Conservation (phyloP, 2,113 vertebrate species). For the Bettongia penicillata region DNA sequence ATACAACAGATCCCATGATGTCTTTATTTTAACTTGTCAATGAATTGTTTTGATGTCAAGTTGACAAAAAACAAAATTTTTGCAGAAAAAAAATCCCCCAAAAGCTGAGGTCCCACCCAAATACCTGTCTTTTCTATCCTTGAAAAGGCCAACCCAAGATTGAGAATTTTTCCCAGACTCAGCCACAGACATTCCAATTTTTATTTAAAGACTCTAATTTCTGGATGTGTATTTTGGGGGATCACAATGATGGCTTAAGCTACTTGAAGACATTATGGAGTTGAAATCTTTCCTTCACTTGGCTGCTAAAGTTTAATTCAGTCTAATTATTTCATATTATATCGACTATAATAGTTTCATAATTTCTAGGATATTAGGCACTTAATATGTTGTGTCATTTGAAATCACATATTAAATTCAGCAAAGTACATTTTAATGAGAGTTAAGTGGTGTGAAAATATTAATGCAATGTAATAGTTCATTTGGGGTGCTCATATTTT, state of each 20-base stretch:
- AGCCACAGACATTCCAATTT: conserved; percentile 51
- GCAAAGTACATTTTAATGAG: conserved; percentile 92
- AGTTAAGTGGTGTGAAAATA: conserved; percentile 87
- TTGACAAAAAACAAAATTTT: not conserved
- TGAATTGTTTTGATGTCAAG: not conserved
- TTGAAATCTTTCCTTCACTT: conserved; percentile 80
- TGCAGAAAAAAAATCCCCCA: not conserved
- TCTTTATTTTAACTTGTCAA: conserved; percentile 21
- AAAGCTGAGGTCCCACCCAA: not conserved
- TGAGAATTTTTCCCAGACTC: conserved; percentile 8
- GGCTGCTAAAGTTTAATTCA: conserved; percentile 83
- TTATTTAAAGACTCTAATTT: conserved; percentile 78
- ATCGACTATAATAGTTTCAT: conserved; percentile 86
- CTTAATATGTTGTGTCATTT: conserved; percentile 91
- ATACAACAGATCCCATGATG: not conserved
- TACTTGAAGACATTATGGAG: conserved; percentile 61
- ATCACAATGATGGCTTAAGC: conserved; percentile 37
- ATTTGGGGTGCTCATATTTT: conserved; percentile 46
- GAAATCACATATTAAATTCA: conserved; percentile 87
- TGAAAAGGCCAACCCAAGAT: not conserved
- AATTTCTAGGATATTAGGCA: conserved; percentile 93
- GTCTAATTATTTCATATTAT: conserved; percentile 88
- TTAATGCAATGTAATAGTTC: conserved; percentile 75
- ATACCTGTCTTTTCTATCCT: not conserved
- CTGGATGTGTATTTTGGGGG: conserved; percentile 66